Base-by-base conservation (phyloP, 2,113 vertebrate species). In the Prunella fulvescens region DNA sequence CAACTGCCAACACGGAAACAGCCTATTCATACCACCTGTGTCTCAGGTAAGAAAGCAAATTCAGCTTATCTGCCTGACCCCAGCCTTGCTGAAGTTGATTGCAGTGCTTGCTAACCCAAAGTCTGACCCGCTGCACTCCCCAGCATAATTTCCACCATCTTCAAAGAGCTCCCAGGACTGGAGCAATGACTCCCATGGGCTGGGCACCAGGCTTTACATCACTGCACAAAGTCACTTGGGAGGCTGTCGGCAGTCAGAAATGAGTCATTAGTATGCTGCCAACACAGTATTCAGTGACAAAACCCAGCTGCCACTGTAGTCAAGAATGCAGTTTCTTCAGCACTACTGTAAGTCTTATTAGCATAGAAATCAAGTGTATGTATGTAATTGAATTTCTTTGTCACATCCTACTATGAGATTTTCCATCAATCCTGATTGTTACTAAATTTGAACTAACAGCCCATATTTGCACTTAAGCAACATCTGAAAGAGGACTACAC, bases 341-440 rank as follows among this genome's bases (percentile, higher is more conserved):
- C 76, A 64, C 76, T 93, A 93, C 90, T 95, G 92, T 96, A 94
- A 94, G 90, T 93, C 94, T 97, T 96, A 94, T 95, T 95, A 96
- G 90, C 93, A 96, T 96, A 93, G 94, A 94, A 96, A 95, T 96
- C 94, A 96, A 95, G 88, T 92, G 92, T 74, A 94, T 91, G 90
- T 91, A 95, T 96, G 96, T 96, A 97, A 96, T 97, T 96, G 94
- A 95, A 95, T 97, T 97, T 96, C 95, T 96, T 96, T 97, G 94
- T 97, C 90, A 69, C 94, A 95, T 96, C 88, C 93, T 78, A 94
- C 88, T 74, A 53, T 77, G 93, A 96, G 95, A 93, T 90, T 95
- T 97, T 95, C 95, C 92, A 95, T 96, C 95, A 96, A 89, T 96
- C 93, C 70, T 95, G 94, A 96, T 95, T 94, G 94, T 96, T 96